Percentiles rank a stretch among this genome's conserved stretches.
Conservation (phyloP, 2,888 invertebrate genomes). For the Romanomermis culicivorax region DNA sequence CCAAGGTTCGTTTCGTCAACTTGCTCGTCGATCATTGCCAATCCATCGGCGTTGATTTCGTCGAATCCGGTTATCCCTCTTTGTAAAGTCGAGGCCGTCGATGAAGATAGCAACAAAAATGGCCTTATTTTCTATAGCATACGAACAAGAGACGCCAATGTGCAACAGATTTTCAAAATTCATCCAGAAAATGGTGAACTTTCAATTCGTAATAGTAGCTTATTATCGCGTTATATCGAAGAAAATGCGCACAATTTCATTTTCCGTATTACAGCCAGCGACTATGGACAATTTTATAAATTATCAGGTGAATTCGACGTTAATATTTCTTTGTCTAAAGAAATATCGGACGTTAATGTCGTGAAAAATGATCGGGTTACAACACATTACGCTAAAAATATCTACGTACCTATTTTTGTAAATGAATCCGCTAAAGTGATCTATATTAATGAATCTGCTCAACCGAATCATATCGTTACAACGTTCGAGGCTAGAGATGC, state of each 20-base stretch:
- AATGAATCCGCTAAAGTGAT: neutral
- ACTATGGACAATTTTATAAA: constrained; percentile 75
- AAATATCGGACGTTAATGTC: too few species aligned
- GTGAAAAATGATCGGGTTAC: too few species aligned
- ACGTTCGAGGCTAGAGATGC: constrained; percentile 46
- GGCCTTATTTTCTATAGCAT: constrained; percentile 83
- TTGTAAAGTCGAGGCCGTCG: constrained; percentile 58
- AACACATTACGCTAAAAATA: too few species aligned
- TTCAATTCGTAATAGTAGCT: constrained; percentile 46
- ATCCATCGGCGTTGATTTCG: too few species aligned
- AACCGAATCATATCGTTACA: neutral
- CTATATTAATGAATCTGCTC: neutral
- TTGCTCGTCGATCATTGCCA: too few species aligned
- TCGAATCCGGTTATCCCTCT: constrained; percentile 46
- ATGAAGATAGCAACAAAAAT: constrained; percentile 76
- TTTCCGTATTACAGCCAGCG: constrained; percentile 57
- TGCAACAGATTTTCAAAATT: constrained; percentile 46
- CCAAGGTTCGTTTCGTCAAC: constrained; percentile 10
- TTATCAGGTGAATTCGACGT: constrained; percentile 72
- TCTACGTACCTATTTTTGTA: neutral
- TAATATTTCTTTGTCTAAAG: constrained; percentile 42
- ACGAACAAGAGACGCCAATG: constrained; percentile 54
- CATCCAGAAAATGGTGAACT: constrained; percentile 78
- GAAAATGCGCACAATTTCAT: neutral
- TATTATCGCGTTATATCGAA: constrained; percentile 16